Conservation (phyloP, 1,140 invertebrate genomes). For the Bombus confusus region DNA sequence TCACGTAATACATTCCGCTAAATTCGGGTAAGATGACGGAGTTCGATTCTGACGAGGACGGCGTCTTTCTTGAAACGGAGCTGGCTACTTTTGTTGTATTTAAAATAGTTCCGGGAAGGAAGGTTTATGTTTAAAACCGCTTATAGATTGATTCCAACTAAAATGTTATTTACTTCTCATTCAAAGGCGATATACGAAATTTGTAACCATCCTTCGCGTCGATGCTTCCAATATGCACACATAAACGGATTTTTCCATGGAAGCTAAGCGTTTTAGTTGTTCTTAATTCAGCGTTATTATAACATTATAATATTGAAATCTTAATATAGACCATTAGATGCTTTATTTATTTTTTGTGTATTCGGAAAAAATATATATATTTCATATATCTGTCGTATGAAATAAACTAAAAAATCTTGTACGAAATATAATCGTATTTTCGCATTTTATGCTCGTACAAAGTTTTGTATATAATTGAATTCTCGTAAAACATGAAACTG, state of each 20-base stretch:
- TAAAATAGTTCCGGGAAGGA: constrained; percentile 39
- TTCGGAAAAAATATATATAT: neutral
- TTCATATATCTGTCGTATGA: neutral
- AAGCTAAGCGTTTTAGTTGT: neutral
- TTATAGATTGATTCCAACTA: neutral
- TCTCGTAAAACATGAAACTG: neutral
- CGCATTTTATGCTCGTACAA: neutral
- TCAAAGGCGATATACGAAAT: neutral
- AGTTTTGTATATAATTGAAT: constrained; percentile 19
- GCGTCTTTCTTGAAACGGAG: neutral
- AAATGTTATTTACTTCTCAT: neutral
- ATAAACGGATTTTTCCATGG: neutral
- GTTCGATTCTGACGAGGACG: neutral
- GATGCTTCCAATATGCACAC: no score
- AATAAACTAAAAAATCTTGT: neutral
- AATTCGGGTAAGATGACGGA: neutral
- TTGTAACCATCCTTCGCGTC: neutral
- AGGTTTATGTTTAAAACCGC: neutral
- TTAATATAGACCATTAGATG: neutral
- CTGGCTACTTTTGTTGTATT: constrained; percentile 13
- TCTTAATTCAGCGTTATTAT: constrained; percentile 9
- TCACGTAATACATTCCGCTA: constrained; percentile 8
- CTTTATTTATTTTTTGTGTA: neutral
- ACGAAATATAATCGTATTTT: neutral
- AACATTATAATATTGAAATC: neutral